Percentiles rank a stretch among this genome's conserved stretches.
Conservation (phyloP, 2,888 invertebrate species). For the Syritta pipiens region DNA sequence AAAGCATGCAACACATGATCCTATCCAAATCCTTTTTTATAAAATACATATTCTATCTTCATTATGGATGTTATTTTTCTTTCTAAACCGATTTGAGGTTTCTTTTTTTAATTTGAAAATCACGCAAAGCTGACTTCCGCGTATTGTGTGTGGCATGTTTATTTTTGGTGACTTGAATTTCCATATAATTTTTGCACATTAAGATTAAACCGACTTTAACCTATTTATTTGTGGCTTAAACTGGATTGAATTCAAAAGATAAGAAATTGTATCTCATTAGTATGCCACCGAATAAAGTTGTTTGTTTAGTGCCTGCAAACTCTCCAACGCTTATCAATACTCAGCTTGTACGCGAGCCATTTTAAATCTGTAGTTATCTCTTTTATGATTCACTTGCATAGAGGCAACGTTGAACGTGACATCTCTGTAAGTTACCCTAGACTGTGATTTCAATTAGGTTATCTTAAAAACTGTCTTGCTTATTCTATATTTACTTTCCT, state of each 20-base stretch:
- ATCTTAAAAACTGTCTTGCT: constrained; percentile 7
- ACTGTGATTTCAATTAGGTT: constrained; percentile 5
- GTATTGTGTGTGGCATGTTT: no score
- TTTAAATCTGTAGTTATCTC: constrained; percentile 11
- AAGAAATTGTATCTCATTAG: background rate
- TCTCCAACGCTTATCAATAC: constrained; percentile 20
- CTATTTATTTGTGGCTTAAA: constrained; percentile 1
- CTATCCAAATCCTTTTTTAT: no score
- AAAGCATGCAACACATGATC: no score
- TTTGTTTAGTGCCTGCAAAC: constrained; percentile 8
- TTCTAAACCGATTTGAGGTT: no score
- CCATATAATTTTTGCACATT: background rate
- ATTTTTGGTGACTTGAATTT: no score
- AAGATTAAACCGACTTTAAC: background rate
- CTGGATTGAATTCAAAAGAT: constrained; percentile 9
- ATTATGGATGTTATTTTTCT: no score
- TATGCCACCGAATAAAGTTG: background rate
- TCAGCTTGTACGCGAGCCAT: background rate
- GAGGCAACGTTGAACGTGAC: background rate
- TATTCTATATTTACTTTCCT: background rate
- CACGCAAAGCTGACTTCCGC: no score
- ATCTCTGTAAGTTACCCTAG: background rate
- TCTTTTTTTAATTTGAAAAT: no score
- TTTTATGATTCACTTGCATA: background rate
- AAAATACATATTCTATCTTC: no score